A percentile compares a stretch with the other conserved stretches of the same genome.
Conservation (phyloP, 1,140 invertebrate genomes). For the Drosophila carrolli region DNA sequence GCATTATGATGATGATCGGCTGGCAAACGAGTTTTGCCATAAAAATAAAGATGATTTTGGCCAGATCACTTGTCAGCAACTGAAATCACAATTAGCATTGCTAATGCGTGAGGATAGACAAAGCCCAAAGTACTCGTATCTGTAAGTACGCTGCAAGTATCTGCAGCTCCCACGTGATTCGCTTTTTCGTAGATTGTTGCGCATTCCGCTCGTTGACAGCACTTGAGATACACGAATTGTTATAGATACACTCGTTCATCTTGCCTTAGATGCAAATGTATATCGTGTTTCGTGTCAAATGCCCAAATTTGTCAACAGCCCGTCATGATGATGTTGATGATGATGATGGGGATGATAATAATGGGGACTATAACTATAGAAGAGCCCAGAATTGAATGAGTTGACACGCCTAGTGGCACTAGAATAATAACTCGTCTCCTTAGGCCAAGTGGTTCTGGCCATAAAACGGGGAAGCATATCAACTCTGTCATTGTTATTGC, state of each 20-base stretch:
- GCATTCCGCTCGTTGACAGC: conserved; percentile 19
- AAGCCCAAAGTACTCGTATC: conserved; percentile 39
- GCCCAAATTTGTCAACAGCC: conserved; percentile 44
- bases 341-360: conserved; percentile 16
- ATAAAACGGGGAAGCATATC: conserved; percentile 47
- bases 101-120: conserved; percentile 63
- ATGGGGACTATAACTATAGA: conserved; percentile 16
- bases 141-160: conserved; percentile 35
- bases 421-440: conserved; percentile 31
- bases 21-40: conserved; percentile 68
- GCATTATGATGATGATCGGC: conserved; percentile 36
- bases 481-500: conserved; percentile 46
- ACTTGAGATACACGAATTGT: conserved; percentile 27
- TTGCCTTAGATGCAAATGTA: conserved; percentile 40
- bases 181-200: conserved; percentile 17
- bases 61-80: conserved; percentile 68
- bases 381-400: conserved; percentile 38
- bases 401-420: conserved; percentile 73
- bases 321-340: conserved; percentile 10
- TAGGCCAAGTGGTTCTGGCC: conserved; percentile 63
- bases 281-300: conserved; percentile 55
- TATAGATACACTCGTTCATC: conserved; percentile 29
- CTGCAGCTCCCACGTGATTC: conserved; percentile 58
- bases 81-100: conserved; percentile 70
- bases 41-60: conserved; percentile 77